Conservation (phyloP, 2,888 invertebrate genomes). For the Xestia c-nigrum region DNA sequence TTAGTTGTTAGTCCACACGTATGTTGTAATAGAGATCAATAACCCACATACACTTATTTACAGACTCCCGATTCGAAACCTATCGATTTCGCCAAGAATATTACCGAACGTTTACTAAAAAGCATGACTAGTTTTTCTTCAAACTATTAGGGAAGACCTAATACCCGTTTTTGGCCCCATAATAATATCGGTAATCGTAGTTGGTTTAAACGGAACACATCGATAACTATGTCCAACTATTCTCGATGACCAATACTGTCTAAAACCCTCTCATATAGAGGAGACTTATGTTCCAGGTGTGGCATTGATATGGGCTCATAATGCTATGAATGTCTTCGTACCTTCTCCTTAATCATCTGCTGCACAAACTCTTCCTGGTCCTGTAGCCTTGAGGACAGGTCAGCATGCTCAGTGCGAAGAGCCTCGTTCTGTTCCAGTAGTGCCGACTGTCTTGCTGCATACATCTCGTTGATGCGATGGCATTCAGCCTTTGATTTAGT, state of each 20-base stretch:
- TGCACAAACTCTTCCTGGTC: conserved; percentile 84
- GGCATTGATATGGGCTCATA: not conserved
- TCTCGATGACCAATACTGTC: no score
- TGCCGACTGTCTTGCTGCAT: conserved; percentile 81
- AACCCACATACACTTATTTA: not conserved
- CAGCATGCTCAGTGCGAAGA: conserved; percentile 77
- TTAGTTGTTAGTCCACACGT: not conserved
- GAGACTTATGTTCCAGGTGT: not conserved
- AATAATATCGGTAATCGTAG: not conserved
- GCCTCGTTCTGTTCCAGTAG: conserved; percentile 82
- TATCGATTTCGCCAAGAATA: not conserved
- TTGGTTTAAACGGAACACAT: not conserved
- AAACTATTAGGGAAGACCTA: not conserved
- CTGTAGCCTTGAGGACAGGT: conserved; percentile 75
- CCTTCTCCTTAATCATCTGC: conserved; percentile 84
- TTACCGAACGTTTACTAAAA: not conserved
- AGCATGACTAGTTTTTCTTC: not conserved
- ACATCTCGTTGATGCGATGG: conserved; percentile 88
- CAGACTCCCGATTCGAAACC: not conserved
- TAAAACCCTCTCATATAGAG: not conserved
- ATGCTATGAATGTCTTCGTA: conserved; percentile 41
- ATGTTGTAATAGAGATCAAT: not conserved
- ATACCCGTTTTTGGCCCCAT: not conserved
- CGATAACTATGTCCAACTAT: not conserved
- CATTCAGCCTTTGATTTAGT: conserved; percentile 85